Conservation (phyloP, 2,113 vertebrate genomes). For the Ageneiosus marmoratus region DNA sequence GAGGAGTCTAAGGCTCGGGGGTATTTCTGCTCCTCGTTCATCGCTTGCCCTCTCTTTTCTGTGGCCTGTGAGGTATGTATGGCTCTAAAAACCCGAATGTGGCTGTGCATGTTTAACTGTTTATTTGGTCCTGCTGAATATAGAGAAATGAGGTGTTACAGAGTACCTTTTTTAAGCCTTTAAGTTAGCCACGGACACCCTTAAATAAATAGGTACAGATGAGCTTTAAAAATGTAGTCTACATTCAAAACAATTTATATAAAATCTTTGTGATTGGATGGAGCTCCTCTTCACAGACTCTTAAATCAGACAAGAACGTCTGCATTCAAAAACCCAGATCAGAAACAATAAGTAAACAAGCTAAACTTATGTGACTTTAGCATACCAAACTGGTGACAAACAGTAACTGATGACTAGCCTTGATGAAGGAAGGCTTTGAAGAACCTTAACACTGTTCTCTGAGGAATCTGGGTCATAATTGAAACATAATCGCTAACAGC, state of each 20-base stretch:
- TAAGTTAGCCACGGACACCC: background rate
- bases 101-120: slow-evolving; percentile 19
- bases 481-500: background rate
- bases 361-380: background rate
- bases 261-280: background rate
- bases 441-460: background rate
- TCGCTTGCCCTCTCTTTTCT: slow-evolving; percentile 11
- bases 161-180: background rate
- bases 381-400: background rate
- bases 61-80: slow-evolving; percentile 11
- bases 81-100: slow-evolving; percentile 1
- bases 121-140: slow-evolving; percentile 33
- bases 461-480: too few relatives aligned
- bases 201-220: background rate
- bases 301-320: background rate
- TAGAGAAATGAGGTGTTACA: background rate
- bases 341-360: background rate
- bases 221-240: background rate
- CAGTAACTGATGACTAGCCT: background rate
- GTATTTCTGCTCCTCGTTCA: slow-evolving; percentile 26
- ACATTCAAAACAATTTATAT: background rate
- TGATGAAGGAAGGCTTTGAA: background rate
- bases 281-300: background rate
- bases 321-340: background rate
- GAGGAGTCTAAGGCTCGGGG: slow-evolving; percentile 5